A percentile compares a stretch with the other conserved stretches of the same genome.
Conservation (phyloP, 2,113 vertebrate species). For the Hippocampus guttulatus region DNA sequence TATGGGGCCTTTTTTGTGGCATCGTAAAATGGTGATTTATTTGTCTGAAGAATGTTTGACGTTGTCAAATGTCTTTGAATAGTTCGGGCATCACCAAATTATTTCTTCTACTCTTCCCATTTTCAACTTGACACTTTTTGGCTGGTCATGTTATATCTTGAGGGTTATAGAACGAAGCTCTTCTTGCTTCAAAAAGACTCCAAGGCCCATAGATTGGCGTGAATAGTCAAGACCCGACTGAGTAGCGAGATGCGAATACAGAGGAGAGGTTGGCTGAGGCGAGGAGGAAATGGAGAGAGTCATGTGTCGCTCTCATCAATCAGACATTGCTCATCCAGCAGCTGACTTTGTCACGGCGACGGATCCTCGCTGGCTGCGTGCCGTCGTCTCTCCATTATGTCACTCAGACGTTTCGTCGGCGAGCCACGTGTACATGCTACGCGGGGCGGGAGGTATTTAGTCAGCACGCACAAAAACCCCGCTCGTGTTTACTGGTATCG, state of each 20-base stretch:
- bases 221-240: not conserved
- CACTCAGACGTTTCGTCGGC: slow-evolving; percentile 23
- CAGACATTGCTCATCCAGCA: slow-evolving; percentile 63
- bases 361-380: slow-evolving; percentile 47
- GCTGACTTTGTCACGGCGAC: slow-evolving; percentile 63
- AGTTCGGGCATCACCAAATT: not conserved
- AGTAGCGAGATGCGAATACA: not conserved
- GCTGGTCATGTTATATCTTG: not conserved
- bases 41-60: too few species aligned
- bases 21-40: too few species aligned
- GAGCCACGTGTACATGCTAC: not conserved
- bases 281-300: slow-evolving; percentile 35
- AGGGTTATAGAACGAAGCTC: not conserved
- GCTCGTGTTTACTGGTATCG: not conserved
- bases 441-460: slow-evolving; percentile 20
- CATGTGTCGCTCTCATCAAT: slow-evolving; percentile 58
- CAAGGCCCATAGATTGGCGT: not conserved
- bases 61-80: not conserved
- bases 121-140: not conserved
- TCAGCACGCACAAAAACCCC: not conserved
- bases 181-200: not conserved
- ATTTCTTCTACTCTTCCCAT: not conserved
- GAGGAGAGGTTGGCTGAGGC: not conserved
- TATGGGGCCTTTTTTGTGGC: too few species aligned
- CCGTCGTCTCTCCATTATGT: not conserved